Evolutionary conservation across 1,140 invertebrate genomes (phyloP), one percentile per base, ranked within the genome.

Genomic region (Drosophila tropicalis): DNA sequence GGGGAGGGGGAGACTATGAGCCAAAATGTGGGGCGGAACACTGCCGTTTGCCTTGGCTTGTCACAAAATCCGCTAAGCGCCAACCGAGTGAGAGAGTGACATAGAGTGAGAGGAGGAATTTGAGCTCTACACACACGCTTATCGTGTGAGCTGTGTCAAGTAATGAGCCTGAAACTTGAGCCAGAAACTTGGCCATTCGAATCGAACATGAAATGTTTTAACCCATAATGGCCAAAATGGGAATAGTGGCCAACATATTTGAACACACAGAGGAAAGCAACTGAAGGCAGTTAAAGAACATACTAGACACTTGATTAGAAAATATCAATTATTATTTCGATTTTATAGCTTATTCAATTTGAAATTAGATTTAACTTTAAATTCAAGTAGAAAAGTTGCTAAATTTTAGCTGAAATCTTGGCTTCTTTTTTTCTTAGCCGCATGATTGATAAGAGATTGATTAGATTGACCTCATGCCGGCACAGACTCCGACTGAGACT

Each of bases 1-100:
- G 12, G 40, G 60, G 47, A 32, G 13, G 58, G 39, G 12, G 19
- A 4, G 44, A n/a, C 5, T 13, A 51, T 13, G n/a, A 7, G 32
- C 32, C 4, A 22, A n/a, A 22, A 5, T 22, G 47, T 4, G 25
- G 29, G 60, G 40, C n/a, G 6, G 5, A 2, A n/a, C 10, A 17
- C 17, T 65, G 63, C 51, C 63, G 56, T 22, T 65, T 25, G 62
- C 72, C 72, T 51, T 51, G 29, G 15, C 32, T 60, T 72, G 72
- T 75, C 70, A 75, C 68, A 60, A 72, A 78, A 78, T 64, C 76
- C 63, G 55, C 63, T 78, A 77, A 78, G 76, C 68, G 57, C 68
- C 67, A 58, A 70, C 58, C 22, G 22, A 25, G 22, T 25, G 22
- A 3, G 3, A 25, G 22, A 25, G 22, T 15, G 36, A 15, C 56